Percentiles rank a stretch among this genome's conserved stretches.
Evolutionary conservation across 2,113 vertebrate genomes (phyloP).

Genomic region (Tachycineta bicolor): DNA sequence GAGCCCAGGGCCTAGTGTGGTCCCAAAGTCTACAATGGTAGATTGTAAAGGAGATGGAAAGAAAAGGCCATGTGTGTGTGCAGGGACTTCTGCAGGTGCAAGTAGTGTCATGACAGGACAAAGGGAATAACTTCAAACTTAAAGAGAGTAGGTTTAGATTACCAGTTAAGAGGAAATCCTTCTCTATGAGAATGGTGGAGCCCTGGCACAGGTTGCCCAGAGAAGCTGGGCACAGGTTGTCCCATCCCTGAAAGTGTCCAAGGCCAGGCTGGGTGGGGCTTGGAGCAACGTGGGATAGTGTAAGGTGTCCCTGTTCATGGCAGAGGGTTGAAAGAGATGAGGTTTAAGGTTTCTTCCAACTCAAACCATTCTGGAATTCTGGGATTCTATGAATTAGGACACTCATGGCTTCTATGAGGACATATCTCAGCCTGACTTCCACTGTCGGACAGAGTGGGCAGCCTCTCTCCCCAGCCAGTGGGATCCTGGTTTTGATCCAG

Average conservation of each 20-base stretch:
- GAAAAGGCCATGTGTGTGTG: neutral
- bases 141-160: neutral
- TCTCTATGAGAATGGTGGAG: neutral
- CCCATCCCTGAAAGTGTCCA: neutral
- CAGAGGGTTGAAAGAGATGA: neutral
- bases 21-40: accelerated
- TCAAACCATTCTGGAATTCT: neutral
- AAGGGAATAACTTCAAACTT: neutral
- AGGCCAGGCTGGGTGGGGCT: neutral
- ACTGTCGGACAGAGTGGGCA: neutral
- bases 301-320: neutral
- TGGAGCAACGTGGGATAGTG: neutral
- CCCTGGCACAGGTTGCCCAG: neutral
- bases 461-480: neutral
- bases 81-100: neutral
- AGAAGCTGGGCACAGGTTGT: neutral
- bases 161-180: neutral
- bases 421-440: neutral
- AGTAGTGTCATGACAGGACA: accelerated
- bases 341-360: neutral
- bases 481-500: neutral
- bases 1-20: neutral
- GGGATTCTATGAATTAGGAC: neutral
- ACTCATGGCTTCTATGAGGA: neutral
- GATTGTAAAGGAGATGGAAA: neutral